Percentiles rank a stretch among this genome's conserved stretches.
Conservation (phyloP, 2,888 invertebrate species). For the Tortricodes alternella region DNA sequence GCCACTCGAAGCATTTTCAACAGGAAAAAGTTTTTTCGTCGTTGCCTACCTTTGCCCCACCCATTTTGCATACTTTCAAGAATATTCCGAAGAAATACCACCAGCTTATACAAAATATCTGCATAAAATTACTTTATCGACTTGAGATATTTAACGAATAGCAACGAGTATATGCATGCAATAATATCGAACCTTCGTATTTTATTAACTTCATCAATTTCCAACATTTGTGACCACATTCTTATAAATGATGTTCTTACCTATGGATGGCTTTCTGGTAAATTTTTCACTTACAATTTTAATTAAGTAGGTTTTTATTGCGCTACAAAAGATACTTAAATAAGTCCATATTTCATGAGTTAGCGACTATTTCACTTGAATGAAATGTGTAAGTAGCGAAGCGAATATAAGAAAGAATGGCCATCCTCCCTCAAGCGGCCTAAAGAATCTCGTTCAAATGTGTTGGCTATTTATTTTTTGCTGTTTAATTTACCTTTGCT, state of each 20-base stretch:
- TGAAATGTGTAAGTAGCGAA: slow-evolving; percentile 24
- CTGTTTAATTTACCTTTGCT: slow-evolving; percentile 62
- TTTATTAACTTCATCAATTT: slow-evolving; percentile 15
- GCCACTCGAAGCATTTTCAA: background rate
- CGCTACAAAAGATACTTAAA: background rate
- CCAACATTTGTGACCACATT: slow-evolving; percentile 2
- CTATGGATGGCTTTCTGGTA: background rate
- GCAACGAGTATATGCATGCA: too few relatives aligned
- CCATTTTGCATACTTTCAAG: background rate
- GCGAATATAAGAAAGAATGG: slow-evolving; percentile 43
- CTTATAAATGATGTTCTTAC: background rate
- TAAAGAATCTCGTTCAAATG: slow-evolving; percentile 54
- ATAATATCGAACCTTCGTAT: background rate
- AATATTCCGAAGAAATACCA: slow-evolving; percentile 1
- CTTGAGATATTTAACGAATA: too few relatives aligned
- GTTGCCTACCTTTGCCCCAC: background rate
- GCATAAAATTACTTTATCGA: slow-evolving; percentile 6
- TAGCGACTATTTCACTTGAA: background rate
- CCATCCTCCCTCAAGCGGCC: slow-evolving; percentile 40
- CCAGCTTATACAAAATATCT: background rate
- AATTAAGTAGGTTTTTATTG: slow-evolving; percentile 20
- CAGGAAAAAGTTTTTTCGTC: background rate
- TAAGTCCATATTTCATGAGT: slow-evolving; percentile 1
- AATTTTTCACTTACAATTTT: slow-evolving; percentile 17
- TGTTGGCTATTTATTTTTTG: slow-evolving; percentile 57